Evolutionary conservation across 1,140 invertebrate species (phyloP).

Genomic region (Choristoneura fumiferana): DNA sequence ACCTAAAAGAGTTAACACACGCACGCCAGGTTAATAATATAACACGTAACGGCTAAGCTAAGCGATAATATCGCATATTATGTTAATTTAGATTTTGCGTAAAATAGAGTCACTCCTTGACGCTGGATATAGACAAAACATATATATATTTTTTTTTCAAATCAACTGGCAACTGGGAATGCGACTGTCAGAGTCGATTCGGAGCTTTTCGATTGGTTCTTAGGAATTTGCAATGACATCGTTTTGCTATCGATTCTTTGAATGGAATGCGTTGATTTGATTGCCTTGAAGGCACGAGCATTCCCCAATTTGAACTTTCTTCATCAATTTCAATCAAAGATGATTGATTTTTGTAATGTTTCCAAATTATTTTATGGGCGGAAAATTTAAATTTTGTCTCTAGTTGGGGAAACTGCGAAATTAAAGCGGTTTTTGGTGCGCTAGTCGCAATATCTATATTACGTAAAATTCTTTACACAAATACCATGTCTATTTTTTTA

Average conservation of each 20-base stretch:
- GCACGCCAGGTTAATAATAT: no score
- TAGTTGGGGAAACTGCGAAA: not conserved
- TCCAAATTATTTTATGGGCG: not conserved
- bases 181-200: conserved; percentile 2
- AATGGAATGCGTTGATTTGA: conserved; percentile 15
- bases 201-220: conserved; percentile 2
- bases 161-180: not conserved
- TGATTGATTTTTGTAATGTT: not conserved
- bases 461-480: no score
- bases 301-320: conserved; percentile 10
- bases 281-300: not conserved
- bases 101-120: no score
- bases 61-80: no score
- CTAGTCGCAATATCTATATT: no score
- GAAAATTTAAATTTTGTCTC: not conserved
- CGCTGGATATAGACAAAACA: no score
- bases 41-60: no score
- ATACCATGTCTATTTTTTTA: no score
- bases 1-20: no score
- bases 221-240: conserved; percentile 3
- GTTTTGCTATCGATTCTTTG: conserved; percentile 7
- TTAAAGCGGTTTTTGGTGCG: no score
- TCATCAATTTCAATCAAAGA: conserved; percentile 5
- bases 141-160: not conserved
- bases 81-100: no score